Evolutionary conservation across 64 coral and sea anemone genomes (phyloP).

Genomic region (Montipora efflorescens): DNA sequence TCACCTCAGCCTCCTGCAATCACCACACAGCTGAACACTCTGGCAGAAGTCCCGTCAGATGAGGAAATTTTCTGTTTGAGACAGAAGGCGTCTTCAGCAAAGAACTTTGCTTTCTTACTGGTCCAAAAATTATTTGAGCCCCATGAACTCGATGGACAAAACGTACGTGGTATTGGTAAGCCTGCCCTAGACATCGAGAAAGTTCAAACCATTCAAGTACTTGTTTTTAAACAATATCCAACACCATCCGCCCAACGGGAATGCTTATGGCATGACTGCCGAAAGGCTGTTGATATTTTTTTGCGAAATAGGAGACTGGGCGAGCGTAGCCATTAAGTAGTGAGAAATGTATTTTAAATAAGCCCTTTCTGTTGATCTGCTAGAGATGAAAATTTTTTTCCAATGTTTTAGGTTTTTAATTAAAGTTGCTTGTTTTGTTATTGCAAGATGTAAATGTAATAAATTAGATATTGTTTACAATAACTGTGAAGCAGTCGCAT

Average conservation of each 20-base stretch:
- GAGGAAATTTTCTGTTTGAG: neutral
- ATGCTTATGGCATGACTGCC: constrained; percentile 4
- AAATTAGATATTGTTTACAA: no score
- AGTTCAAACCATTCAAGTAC: neutral
- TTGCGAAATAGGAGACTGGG: neutral
- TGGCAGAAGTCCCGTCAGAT: neutral
- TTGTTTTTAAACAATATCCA: constrained; percentile 9
- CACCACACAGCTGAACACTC: neutral
- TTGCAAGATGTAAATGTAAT: no score
- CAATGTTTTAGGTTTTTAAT: no score
- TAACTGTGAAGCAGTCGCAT: no score
- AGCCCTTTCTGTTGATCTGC: no score
- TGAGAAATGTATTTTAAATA: neutral
- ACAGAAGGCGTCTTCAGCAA: neutral
- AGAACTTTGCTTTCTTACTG: neutral
- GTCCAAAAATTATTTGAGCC: neutral
- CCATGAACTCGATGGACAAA: neutral
- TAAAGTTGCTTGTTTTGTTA: no score
- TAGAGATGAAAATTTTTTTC: no score
- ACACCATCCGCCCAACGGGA: neutral
- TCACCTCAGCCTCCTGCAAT: neutral
- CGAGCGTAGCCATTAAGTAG: neutral
- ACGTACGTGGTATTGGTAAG: constrained; percentile 1
- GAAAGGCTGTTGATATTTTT: constrained; percentile 18
- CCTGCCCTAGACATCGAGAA: constrained; percentile 10